Evolutionary conservation across 2,797 vertebrate genomes (phyloP).

Genomic region (Ficedula albicollis): DNA sequence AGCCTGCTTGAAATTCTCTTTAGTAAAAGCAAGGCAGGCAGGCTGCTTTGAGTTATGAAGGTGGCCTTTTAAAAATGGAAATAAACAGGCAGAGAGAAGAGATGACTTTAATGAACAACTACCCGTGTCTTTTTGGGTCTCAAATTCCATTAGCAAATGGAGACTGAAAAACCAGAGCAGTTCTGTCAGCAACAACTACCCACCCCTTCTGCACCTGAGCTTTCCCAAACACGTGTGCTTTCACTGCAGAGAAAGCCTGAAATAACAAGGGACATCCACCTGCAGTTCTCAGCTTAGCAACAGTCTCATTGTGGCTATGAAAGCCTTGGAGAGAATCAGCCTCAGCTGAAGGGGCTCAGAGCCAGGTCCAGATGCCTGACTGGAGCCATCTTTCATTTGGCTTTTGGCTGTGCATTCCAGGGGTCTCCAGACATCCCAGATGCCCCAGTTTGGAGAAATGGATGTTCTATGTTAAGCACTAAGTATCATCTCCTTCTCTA

Average conservation of each 20-base stretch:
- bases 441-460: accelerated
- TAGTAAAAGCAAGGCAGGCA: conserved; percentile 16
- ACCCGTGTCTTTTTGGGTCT: background rate
- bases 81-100: conserved; percentile 49
- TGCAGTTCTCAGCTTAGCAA: background rate
- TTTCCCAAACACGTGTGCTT: background rate
- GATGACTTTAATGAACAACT: conserved; percentile 54
- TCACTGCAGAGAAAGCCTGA: background rate
- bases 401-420: background rate
- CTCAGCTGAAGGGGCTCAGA: background rate
- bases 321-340: background rate
- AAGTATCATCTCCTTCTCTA: background rate
- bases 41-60: conserved; percentile 63
- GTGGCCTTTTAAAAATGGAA: conserved; percentile 71
- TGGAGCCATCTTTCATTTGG: background rate
- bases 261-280: background rate
- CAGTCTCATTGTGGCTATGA: background rate
- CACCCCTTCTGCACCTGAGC: background rate
- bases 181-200: background rate
- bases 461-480: background rate
- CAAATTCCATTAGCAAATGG: conserved; percentile 25
- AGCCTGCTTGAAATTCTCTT: conserved; percentile 53
- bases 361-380: background rate
- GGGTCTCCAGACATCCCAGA: background rate
- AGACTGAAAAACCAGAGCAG: background rate